Conservation (phyloP, 2,888 invertebrate species). For the Melieria crassipennis region DNA sequence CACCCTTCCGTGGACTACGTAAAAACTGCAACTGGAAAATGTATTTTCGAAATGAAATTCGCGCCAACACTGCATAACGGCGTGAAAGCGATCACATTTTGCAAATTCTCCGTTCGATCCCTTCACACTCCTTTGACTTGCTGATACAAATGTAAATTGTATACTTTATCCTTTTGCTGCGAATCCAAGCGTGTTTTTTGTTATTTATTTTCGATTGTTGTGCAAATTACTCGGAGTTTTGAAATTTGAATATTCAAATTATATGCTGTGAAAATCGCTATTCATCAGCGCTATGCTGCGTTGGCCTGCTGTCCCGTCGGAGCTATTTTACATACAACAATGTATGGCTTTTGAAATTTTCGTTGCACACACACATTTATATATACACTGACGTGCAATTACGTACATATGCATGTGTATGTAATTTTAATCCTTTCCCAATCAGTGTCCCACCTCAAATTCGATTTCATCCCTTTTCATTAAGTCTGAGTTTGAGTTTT, state of each 20-base stretch:
- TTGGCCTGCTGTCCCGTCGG: too few species aligned
- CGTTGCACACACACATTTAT: constrained; percentile 1
- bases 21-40: constrained; percentile 21
- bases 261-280: not conserved
- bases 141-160: too few species aligned
- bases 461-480: too few species aligned
- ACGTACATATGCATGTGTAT: not conserved
- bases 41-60: constrained; percentile 2
- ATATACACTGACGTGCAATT: not conserved
- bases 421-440: constrained; percentile 11
- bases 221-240: constrained; percentile 18
- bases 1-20: too few species aligned
- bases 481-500: too few species aligned
- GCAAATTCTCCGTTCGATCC: constrained; percentile 15
- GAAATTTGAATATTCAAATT: constrained; percentile 32
- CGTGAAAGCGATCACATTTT: constrained; percentile 17
- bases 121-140: constrained; percentile 19
- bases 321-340: too few species aligned
- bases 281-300: too few species aligned
- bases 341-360: not conserved
- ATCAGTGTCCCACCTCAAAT: too few species aligned
- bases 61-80: constrained; percentile 12
- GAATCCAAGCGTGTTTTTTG: not conserved
- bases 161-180: too few species aligned
- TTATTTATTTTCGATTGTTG: constrained; percentile 12